Base-by-base conservation (phyloP, 2,797 vertebrate species). In the Acropternis orthonyx region DNA sequence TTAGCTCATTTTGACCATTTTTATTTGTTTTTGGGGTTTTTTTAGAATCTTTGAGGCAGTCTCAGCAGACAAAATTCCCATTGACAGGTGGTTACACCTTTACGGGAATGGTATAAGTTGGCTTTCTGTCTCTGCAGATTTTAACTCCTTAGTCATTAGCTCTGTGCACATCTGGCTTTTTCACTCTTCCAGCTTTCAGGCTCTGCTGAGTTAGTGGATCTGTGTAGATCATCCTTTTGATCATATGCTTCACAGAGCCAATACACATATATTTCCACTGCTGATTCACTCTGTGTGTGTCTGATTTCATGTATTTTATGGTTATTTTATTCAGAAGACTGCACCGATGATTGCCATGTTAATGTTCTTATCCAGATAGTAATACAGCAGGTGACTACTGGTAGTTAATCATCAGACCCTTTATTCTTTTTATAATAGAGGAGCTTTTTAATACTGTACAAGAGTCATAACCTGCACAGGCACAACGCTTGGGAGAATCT, bases 341-440 rank as follows among this genome's bases (percentile, higher is more conserved):
- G 74, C 54, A 75, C 59, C 2, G 14, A 77, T 95, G 56, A 87
- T 85, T 92, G 39, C 61, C 61, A 58, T 22, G n/a, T 92, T 94
- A 89, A 91, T 86, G 59, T 39, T 96, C 77, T 94, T 30, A 82
- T 88, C n/a, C 65, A 89, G 61, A 61, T 77, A 81, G 36, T 82
- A 81, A 88, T 93, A 63, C 87, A 88, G 72, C 72, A 86, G 76
- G 85, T 86, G 85, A 92, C 66, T 90, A 36, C 61, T 61, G 24
- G 58, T 56, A 93, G 96, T 96, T 94, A 94, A 93, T 96, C 76
- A 84, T 88, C 62, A 89, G 88, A 84, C 34, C 7, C 26, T 92
- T 81, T 92, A 77, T 73, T 88, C 65, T 73, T 92, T 93, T 81
- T 86, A 41, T 73, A 84, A 59, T 17, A 52, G 36, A 62, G 39